Base-by-base conservation (phyloP, 2,113 vertebrate genomes). In the Lathamus discolor region DNA sequence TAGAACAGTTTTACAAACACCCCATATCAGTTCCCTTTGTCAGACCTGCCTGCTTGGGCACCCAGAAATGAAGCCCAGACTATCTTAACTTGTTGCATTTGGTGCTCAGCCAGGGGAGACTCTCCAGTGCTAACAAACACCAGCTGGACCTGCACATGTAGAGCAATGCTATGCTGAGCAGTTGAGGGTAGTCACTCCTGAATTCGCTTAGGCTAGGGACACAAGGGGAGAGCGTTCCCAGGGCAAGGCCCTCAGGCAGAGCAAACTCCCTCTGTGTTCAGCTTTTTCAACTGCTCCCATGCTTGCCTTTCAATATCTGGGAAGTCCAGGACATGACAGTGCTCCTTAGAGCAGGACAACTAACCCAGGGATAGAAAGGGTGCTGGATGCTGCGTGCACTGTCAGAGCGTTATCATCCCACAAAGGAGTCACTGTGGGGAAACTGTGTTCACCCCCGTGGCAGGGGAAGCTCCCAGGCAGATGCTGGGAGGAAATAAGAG, bases 301-400 rank as follows among this genome's bases (percentile, higher is more conserved):
- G 41, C 46, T 72, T 48, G 10, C 29, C 62, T 48, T 69, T 54
- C 29, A 84, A n/a, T 19, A 48, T 39, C 27, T 48, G 37, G 25
- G 29, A 75, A 43, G 51, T 48, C 44, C 52, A 29, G 52, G 57
- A 82, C 27, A 31, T 0, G 2, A 37, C 19, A n/a, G 69, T 2
- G 10, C 39, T 72, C 27, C 31, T 43, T n/a, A n/a, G 51, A 54
- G 41, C 33, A 66, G 59, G 12, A 51, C 54, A 79, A 18, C 20
- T 46, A 78, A 31, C 28, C 22, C n/a, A 61, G 13, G 46, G 37
- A 35, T 11, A n/a, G 72, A 24, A 18, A 35, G 27, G 7, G 29
- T 44, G 25, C 19, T 2, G 1, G 28, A 22, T 1, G 6, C 39
- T 66, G 44, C 0, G 1, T 12, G 27, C 1, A 2, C 48, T 64